Evolutionary conservation across 2,113 vertebrate species (phyloP), one percentile per base, ranked within the genome.

Genomic region (Halichoerus grypus): DNA sequence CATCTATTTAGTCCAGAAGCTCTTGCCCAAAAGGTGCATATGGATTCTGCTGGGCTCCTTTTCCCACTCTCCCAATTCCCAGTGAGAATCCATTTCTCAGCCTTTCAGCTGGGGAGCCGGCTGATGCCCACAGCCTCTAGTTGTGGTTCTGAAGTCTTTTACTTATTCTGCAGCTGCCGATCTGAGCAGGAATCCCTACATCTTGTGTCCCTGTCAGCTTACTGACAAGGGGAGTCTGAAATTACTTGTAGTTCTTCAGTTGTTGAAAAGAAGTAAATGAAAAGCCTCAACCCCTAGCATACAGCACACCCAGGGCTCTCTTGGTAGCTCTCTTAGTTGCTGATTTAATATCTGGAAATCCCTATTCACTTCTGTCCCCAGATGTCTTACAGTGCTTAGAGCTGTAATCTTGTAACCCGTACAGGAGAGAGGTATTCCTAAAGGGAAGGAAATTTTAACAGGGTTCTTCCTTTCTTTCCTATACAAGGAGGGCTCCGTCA

Each of bases 91-190:
- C 14, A 33, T 26, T 55, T 82, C 89, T 93, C 67, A 28, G 89
- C 72, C 81, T 85, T 69, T 72, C 88, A 86, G 86, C 14, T 51
- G 39, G 71, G 88, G 63, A 85, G 84, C 71, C 53, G 21, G 53
- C 81, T 94, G 42, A 49, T 59, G 65, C 22, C 59, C 69, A 85
- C 28, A 82, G 72, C 53, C 77, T 14, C 55, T 61, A 31, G 72
- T 12, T 94, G 89, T 96, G 89, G 88, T 65, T 97, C 81, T 77
- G 74, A 95, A 85, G 61, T 53, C 94, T 97, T 93, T 88, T 86
- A 63, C 82, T 97, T 72, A 93, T 69, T 85, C 79, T 69, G 74
- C 91, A 97, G 84, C 83, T 96, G 92, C 86, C 93, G 49, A 92
- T 89, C 65, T 59, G 82, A 96, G 92, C 21, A 85, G 90, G 87